These are phyloP conservation scores for Cherax quadricarinatus DNA, from an alignment of 1,140 invertebrate genomes.

Conservation along the genomic window DNA sequence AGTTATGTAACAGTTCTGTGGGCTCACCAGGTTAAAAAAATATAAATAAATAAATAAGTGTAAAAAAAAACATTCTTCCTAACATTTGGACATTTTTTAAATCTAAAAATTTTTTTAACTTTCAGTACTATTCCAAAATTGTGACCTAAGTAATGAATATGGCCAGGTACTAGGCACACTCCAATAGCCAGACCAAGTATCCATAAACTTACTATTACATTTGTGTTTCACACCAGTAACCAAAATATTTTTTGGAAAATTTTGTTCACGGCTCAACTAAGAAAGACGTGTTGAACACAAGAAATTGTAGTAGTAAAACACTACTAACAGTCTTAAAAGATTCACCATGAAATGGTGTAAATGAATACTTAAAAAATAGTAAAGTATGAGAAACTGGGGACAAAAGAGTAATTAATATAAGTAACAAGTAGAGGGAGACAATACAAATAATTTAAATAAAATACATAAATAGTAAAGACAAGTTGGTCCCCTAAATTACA, in stretches of 20 bases:
- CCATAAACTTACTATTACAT: background rate
- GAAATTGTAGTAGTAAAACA: background rate
- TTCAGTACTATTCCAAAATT: background rate
- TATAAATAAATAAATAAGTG: conserved; percentile 52
- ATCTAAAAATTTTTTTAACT: background rate
- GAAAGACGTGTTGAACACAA: conserved; percentile 2
- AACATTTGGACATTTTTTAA: conserved; percentile 2
- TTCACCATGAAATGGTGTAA: background rate
- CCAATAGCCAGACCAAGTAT: background rate
- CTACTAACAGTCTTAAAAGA: background rate
- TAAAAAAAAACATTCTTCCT: conserved; percentile 9
- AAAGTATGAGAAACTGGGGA: conserved; percentile 3
- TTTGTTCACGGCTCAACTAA: background rate
- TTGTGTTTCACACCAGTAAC: too few relatives aligned
- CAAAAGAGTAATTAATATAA: conserved; percentile 18
- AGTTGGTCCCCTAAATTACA: conserved; percentile 70
- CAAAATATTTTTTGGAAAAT: background rate
- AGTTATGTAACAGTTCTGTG: conserved; percentile 39
- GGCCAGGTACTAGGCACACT: conserved; percentile 31
- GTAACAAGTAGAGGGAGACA: conserved; percentile 32
- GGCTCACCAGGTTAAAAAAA: conserved; percentile 21
- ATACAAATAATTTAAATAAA: conserved; percentile 71
- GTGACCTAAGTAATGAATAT: conserved; percentile 15
- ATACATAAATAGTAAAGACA: conserved; percentile 69
- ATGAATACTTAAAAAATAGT: conserved; percentile 9